phyloP scores from a whole-genome alignment of 2,797 vertebrate species.

The Phoeniculus purpureus region DNA sequence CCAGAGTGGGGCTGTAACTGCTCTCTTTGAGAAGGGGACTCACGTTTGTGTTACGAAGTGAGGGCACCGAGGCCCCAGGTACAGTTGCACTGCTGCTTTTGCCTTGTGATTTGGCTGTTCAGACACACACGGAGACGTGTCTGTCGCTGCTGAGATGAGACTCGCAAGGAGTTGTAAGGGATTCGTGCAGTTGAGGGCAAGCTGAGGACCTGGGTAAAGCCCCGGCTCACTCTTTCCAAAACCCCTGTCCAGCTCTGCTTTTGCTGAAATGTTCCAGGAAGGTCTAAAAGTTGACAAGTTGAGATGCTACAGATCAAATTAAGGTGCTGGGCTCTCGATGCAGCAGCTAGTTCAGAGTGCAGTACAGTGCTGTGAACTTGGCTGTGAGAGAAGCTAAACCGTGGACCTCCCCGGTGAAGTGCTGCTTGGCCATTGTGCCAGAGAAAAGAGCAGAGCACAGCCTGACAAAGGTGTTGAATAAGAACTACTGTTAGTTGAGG shows the following conservation, averaged over 20 bases:
- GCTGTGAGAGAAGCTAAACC: neutral
- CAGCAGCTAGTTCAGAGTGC: neutral
- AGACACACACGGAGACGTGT: neutral
- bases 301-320: neutral
- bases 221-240: neutral
- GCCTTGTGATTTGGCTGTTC: no score
- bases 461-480: neutral
- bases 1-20: neutral
- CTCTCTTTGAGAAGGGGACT: neutral
- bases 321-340: neutral
- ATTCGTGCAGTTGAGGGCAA: neutral
- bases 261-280: neutral
- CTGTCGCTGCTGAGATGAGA: neutral
- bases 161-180: neutral
- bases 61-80: neutral
- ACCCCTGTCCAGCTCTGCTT: neutral
- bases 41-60: neutral
- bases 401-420: neutral
- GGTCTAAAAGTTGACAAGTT: neutral
- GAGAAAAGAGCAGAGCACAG: neutral
- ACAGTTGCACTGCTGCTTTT: neutral
- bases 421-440: neutral
- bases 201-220: neutral
- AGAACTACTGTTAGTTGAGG: neutral
- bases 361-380: neutral